Percentiles rank a stretch among this genome's conserved stretches.
Conservation (phyloP, 1,140 invertebrate species). For the Neodiprion lecontei region DNA sequence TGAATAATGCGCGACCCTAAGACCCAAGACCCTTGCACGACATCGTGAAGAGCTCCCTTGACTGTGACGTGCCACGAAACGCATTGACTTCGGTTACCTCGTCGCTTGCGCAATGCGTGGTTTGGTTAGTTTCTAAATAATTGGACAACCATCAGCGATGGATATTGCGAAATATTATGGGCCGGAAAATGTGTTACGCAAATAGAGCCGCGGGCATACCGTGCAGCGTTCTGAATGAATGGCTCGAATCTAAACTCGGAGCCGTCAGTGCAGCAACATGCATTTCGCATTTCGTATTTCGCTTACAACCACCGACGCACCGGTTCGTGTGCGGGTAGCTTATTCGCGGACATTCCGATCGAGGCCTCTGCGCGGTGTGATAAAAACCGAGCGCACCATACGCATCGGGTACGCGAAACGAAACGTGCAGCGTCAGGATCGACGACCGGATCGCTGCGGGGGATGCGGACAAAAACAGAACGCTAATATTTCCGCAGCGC, state of each 20-base stretch:
- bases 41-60: no score
- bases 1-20: constrained; percentile 31
- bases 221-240: constrained; percentile 13
- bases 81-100: no score
- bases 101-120: no score
- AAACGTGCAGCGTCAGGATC: no score
- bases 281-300: constrained; percentile 22
- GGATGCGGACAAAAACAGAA: background rate
- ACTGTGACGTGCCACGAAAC: no score
- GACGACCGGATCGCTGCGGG: no score
- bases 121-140: no score
- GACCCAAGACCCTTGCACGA: no score
- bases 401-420: no score
- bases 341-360: constrained; percentile 6
- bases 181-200: constrained; percentile 9
- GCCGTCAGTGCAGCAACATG: constrained; percentile 17
- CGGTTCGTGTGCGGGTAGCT: background rate
- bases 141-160: no score
- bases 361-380: background rate
- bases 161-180: constrained; percentile 16
- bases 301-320: background rate
- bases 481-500: background rate
- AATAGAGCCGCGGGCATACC: constrained; percentile 13
- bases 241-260: constrained; percentile 11
- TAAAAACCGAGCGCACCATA: background rate